phyloP scores from a whole-genome alignment of 35 echinoderm and acorn worm species.

The Stichopus chloronotus region DNA sequence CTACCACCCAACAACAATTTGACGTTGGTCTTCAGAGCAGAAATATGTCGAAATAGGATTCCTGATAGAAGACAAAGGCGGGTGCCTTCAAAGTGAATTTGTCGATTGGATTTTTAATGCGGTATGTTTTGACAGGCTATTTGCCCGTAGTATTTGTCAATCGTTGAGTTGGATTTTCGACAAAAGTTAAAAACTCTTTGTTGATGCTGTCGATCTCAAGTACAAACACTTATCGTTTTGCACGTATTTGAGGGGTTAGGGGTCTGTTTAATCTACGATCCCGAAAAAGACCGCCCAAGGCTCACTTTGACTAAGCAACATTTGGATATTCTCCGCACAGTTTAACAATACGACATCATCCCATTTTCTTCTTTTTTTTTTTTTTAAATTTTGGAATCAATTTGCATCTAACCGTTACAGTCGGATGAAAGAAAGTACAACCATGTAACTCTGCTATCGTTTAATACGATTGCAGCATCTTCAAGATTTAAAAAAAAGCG shows the following conservation, averaged over 20 bases:
- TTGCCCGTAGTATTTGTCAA: neutral
- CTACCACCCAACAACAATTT: neutral
- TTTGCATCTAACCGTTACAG: too few species aligned
- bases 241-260: slow-evolving; percentile 26
- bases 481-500: too few species aligned
- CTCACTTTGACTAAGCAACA: neutral
- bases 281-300: neutral
- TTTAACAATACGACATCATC: too few species aligned
- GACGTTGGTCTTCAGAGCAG: neutral
- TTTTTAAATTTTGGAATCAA: too few species aligned
- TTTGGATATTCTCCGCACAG: neutral
- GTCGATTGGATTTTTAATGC: neutral
- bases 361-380: too few species aligned
- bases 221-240: slow-evolving; percentile 28
- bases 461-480: too few species aligned
- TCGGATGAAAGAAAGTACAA: too few species aligned
- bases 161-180: slow-evolving; percentile 14
- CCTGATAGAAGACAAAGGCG: neutral
- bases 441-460: too few species aligned
- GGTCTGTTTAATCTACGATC: slow-evolving; percentile 23
- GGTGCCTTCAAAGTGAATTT: slow-evolving; percentile 28
- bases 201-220: slow-evolving; percentile 5
- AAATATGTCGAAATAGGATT: neutral
- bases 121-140: neutral
- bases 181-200: slow-evolving; percentile 12